Conservation (phyloP, 2,797 vertebrate species). For the Peromyscus melanophrys region DNA sequence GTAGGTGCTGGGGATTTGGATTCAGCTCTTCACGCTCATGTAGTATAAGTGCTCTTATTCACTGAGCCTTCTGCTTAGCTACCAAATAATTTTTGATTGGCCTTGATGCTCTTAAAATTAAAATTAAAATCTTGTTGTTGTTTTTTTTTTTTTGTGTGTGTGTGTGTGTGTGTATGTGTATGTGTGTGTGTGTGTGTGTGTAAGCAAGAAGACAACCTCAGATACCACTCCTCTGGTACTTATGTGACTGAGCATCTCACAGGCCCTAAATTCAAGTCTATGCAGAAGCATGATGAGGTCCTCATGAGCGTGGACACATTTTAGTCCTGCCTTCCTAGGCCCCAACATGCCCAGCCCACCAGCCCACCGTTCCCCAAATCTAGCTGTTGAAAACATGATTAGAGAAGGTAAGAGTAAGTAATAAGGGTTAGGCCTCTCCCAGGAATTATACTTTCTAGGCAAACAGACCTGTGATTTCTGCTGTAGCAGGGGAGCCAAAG, state of each 20-base stretch:
- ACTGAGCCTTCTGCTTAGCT: background rate
- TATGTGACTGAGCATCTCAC: background rate
- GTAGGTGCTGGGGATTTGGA: background rate
- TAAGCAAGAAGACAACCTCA: no score
- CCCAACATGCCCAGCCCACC: rapidly evolving
- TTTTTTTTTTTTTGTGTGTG: no score
- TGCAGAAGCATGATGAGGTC: background rate
- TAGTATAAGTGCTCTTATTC: background rate
- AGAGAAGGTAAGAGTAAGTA: background rate
- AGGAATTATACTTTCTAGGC: background rate
- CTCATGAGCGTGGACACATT: background rate
- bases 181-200: background rate
- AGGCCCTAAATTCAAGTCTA: background rate
- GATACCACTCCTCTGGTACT: background rate
- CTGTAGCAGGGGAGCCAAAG: background rate
- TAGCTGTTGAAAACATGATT: background rate
- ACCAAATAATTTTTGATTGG: background rate
- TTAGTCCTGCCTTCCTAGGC: background rate
- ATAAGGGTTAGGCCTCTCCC: background rate
- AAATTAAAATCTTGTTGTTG: background rate
- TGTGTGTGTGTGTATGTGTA: background rate
- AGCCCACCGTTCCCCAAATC: background rate
- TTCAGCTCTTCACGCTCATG: background rate
- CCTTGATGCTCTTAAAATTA: background rate
- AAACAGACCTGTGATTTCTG: background rate